A percentile compares a stretch with the other conserved stretches of the same genome.
Conservation (phyloP, 2,113 vertebrate species). For the Clarias batrachus region DNA sequence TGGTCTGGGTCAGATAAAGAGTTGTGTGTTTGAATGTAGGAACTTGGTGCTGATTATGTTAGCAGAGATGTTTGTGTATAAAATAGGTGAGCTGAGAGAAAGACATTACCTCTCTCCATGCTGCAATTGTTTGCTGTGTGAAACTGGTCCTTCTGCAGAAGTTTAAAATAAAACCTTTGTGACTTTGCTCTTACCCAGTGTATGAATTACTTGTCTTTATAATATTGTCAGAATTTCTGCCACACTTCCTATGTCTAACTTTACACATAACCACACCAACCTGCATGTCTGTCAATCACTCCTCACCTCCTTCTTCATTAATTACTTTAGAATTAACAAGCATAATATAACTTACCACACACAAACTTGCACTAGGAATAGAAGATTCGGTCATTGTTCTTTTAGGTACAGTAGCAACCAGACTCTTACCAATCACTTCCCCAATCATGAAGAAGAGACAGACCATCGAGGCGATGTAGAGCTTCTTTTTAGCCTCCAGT, state of each 20-base stretch:
- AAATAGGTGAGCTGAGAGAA: too few relatives aligned
- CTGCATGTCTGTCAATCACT: background rate
- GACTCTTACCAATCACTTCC: conserved; percentile 80
- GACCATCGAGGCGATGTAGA: conserved; percentile 83
- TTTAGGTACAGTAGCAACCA: background rate
- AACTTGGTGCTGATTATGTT: too few relatives aligned
- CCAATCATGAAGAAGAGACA: conserved; percentile 95
- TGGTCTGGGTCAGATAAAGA: too few relatives aligned
- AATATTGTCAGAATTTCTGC: too few relatives aligned
- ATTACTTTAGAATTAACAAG: background rate
- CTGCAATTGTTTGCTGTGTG: too few relatives aligned
- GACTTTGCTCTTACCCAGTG: too few relatives aligned
- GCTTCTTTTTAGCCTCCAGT: conserved; percentile 81
- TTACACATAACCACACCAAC: background rate
- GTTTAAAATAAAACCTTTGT: too few relatives aligned
- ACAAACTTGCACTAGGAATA: background rate
- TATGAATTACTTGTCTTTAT: too few relatives aligned
- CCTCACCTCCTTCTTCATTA: background rate
- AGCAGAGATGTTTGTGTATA: too few relatives aligned
- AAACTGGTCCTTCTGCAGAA: too few relatives aligned
- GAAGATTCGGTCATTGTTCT: background rate
- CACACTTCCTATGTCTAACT: background rate
- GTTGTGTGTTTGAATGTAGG: too few relatives aligned
- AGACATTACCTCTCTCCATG: too few relatives aligned
- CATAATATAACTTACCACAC: background rate